These are phyloP conservation scores for Laupala kohalensis DNA, from an alignment of 1,140 invertebrate species.

Conservation along the genomic window DNA sequence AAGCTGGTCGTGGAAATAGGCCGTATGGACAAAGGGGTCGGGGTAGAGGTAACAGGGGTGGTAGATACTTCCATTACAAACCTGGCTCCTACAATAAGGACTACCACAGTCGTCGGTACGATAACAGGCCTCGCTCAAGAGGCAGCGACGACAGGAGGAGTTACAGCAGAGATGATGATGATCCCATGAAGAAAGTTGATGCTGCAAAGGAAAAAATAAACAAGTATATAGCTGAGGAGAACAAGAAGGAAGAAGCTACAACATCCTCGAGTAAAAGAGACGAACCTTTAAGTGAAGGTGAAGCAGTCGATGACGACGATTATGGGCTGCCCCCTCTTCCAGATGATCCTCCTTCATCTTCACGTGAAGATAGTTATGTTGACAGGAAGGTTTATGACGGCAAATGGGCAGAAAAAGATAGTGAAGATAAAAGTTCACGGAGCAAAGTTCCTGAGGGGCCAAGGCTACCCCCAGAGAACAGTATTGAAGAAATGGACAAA, in stretches of 20 bases:
- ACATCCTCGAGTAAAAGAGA: conserved; percentile 27
- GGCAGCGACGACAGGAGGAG: conserved; percentile 40
- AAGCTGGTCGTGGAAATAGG: conserved; percentile 25
- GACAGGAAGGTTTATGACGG: conserved; percentile 32
- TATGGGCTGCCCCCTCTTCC: conserved; percentile 6
- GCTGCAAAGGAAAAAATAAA: conserved; percentile 46
- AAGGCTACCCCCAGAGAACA: conserved; percentile 22
- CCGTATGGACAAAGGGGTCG: conserved; percentile 31
- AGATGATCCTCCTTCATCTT: conserved; percentile 1
- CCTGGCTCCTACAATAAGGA: conserved; percentile 20
- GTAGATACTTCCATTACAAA: conserved; percentile 27
- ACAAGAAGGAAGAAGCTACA: conserved; percentile 26
- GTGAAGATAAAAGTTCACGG: conserved; percentile 19
- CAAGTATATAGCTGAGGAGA: conserved; percentile 38
- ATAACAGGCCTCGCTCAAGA: conserved; percentile 28
- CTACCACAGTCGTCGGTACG: conserved; percentile 24
- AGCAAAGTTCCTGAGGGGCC: conserved; percentile 22
- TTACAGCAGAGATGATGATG: conserved; percentile 37
- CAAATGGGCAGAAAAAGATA: conserved; percentile 41
- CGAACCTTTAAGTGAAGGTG: conserved; percentile 53
- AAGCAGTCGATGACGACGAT: conserved; percentile 52
- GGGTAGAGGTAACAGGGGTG: conserved; percentile 30
- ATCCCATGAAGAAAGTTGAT: conserved; percentile 40
- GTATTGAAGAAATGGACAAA: conserved; percentile 35
- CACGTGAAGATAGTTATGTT: conserved; percentile 5